Evolutionary conservation across 2,888 invertebrate genomes (phyloP), one percentile per base, ranked within the genome.

Genomic region (Saturnia pavonia): DNA sequence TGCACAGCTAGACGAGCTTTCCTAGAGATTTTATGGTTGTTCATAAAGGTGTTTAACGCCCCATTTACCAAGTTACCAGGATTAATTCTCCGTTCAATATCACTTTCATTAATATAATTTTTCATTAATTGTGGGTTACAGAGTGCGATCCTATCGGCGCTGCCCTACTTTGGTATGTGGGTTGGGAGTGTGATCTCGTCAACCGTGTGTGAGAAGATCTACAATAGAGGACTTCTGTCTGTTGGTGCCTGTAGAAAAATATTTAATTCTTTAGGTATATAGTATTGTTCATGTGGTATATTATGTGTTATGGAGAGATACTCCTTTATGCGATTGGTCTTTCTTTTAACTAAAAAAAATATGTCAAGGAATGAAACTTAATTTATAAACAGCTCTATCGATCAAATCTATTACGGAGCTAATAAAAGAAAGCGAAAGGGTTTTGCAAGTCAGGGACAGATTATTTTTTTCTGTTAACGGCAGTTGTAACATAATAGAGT

Each of bases 81-180:
- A n/a, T n/a, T n/a, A n/a, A n/a, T n/a, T n/a, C n/a, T n/a, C n/a
- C n/a, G n/a, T n/a, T n/a, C n/a, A n/a, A n/a, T n/a, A n/a, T n/a
- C n/a, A n/a, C n/a, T n/a, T n/a, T n/a, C n/a, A n/a, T n/a, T 14
- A 4, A 48, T 4, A 16, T 48, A 51, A 51, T n/a, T 25, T 27
- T 14, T 4, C 4, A 14, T 27, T 14, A 11, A 22, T 57, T 25
- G 9, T 14, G 12, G 25, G 9, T 77, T 79, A 19, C 85, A 95
- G 95, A 96, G 96, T 83, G 96, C 96, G 0, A 79, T 95, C 9
- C 85, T 96, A 0, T 96, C 97, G 0, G 95, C 97, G 0, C 82
- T 97, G 25, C 97, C 97, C 0, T 97, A 97, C 81, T 88, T 96
- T 2, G 95, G 95, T 0, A 96, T 97, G 92, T 97, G 96, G 95